Base-by-base conservation (phyloP, 2,888 invertebrate genomes). In the Zhengitettix transpicula region DNA sequence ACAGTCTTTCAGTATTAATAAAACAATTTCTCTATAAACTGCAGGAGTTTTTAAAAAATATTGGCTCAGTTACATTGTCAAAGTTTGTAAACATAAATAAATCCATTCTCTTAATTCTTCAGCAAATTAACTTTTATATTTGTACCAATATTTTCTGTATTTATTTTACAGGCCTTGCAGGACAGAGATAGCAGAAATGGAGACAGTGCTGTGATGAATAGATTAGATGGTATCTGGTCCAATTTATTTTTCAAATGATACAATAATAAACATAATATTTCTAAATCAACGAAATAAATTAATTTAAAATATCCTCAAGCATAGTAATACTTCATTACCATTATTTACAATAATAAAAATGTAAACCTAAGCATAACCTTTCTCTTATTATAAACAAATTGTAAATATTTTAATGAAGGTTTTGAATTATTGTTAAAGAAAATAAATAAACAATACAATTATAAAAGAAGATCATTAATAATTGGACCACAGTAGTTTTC, bases 111-210 rank as follows among this genome's bases (percentile, higher is more conserved):
- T 28, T 7, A 28, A 28, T 28, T 2, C 7, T 28, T 28, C 28
- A 28, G 7, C 28, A 28, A 28, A 28, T 28, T 28, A 28, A 28
- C 28, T 28, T 28, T 2, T 2, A 28, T 28, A 28, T 28, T 28
- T 28, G 7, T 28, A 28, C 7, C n/a, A 28, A 28, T 28, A 28
- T 47, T 47, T 7, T n/a, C n/a, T 47, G 47, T 47, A 47, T 47
- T 47, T n/a, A 12, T 47, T 47, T 65, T 68, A 68, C 60, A 70
- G 78, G 72, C 72, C 78, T 71, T 76, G 81, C 73, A 78, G 84
- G 77, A 86, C 84, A 64, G 85, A 85, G 75, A 84, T 85, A 67
- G 89, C 90, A 69, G 90, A 91, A 81, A 89, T 90, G 85, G 90
- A 90, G 81, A 91, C 90, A 72, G 90, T 90, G 79, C 88, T 90